These are phyloP conservation scores for Contarinia nasturtii DNA, from an alignment of 1,140 invertebrate genomes.

Conservation along the genomic window DNA sequence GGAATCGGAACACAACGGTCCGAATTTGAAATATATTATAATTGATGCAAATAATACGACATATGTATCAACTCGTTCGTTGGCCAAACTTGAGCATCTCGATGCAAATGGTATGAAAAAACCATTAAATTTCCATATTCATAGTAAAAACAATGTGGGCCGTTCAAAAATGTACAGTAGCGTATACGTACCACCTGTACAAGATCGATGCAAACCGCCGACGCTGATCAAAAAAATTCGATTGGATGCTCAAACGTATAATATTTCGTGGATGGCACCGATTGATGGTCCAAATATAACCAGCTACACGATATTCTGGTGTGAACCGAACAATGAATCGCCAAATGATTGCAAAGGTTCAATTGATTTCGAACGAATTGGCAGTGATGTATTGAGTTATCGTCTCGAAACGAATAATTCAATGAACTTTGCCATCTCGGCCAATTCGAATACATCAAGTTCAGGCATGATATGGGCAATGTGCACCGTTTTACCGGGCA, in stretches of 20 bases:
- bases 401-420: background rate
- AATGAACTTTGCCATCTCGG: slow-evolving; percentile 44
- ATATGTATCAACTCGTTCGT: slow-evolving; percentile 6
- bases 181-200: slow-evolving; percentile 35
- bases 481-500: slow-evolving; percentile 51
- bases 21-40: slow-evolving; percentile 29
- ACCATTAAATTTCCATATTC: slow-evolving; percentile 22
- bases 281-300: slow-evolving; percentile 18
- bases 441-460: slow-evolving; percentile 37
- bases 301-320: slow-evolving; percentile 58
- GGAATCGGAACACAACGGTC: slow-evolving; percentile 35
- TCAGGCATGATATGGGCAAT: slow-evolving; percentile 61
- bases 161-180: slow-evolving; percentile 29
- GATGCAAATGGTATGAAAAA: background rate
- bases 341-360: slow-evolving; percentile 2
- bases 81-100: slow-evolving; percentile 3
- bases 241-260: slow-evolving; percentile 32
- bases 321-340: slow-evolving; percentile 24
- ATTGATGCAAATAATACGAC: slow-evolving; percentile 23
- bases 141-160: slow-evolving; percentile 36
- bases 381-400: background rate
- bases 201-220: slow-evolving; percentile 32
- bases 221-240: slow-evolving; percentile 45
- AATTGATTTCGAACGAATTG: background rate
- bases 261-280: slow-evolving; percentile 46